These are phyloP conservation scores for Meleagris gallopavo DNA, from an alignment of 2,113 vertebrate species.

Conservation along the genomic window DNA sequence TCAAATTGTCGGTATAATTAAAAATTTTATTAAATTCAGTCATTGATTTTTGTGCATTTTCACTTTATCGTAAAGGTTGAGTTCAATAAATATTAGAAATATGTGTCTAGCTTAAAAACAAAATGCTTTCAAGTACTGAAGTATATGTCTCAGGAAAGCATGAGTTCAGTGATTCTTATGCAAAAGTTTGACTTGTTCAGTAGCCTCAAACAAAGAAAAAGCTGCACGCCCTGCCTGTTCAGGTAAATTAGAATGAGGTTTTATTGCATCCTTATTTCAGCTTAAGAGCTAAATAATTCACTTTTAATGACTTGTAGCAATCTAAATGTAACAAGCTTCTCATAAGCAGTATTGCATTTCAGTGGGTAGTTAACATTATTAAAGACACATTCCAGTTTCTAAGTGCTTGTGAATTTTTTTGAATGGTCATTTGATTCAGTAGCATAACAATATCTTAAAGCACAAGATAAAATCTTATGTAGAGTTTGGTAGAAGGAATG, in stretches of 20 bases:
- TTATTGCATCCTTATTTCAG: neutral
- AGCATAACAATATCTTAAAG: neutral
- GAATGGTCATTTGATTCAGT: neutral
- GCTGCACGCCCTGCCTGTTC: accelerated
- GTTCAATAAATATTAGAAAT: neutral
- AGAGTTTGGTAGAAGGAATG: neutral
- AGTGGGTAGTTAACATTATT: neutral
- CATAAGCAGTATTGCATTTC: neutral
- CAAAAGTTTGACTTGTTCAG: neutral
- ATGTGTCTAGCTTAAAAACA: neutral
- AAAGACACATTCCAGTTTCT: neutral
- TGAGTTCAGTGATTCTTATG: neutral
- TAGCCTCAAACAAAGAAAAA: neutral
- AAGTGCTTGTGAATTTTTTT: neutral
- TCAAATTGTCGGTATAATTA: neutral
- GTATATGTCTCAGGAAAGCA: neutral
- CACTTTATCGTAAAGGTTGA: neutral
- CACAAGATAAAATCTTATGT: neutral
- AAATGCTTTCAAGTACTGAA: neutral
- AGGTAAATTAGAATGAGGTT: neutral
- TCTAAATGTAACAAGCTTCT: neutral
- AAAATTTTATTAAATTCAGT: neutral
- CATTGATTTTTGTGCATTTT: neutral
- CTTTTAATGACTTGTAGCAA: neutral
- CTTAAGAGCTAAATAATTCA: neutral